Evolutionary conservation across 2,797 vertebrate genomes (phyloP), one percentile per base, ranked within the genome.

Genomic region (Harpia harpyja): DNA sequence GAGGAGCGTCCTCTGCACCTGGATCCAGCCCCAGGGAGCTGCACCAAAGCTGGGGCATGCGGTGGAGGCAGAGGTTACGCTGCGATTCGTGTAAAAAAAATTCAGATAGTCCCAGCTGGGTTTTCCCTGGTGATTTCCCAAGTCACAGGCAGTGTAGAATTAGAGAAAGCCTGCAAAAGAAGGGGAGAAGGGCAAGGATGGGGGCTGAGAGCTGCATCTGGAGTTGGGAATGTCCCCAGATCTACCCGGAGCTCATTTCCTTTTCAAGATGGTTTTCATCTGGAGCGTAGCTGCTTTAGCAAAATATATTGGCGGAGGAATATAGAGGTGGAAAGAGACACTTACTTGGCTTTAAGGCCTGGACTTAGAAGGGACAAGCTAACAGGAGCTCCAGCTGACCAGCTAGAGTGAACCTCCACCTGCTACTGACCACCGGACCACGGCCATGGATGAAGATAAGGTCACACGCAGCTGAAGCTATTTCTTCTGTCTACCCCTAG

Each of bases 31-130:
- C 49, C 24, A 7, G 68, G 54, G 39, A 72, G 59, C 60, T 33
- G 37, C 54, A 9, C 49, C 77, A 27, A 14, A 51, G 61, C n/a
- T 2, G 1, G 23, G 69, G 7, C 8, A 0, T 8, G 32, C 22
- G 5, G 20, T 2, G 30, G 57, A 32, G 56, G 15, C 37, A 21
- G 25, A 22, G 30, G 2, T 20, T n/a, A 12, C 6, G 0, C 35
- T 17, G 33, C 5, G 10, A 9, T 14, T 39, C 1, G 21, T 23
- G 16, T 37, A 10, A 73, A 16, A 54, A 32, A 23, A 44, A 2
- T 10, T 25, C 30, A 10, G 8, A 2, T 8, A 5, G 19, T 43
- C 53, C 72, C 59, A 7, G 22, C 25, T 37, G 75, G 25, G 19
- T 10, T 8, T 77, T 79, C 9, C 41, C 54, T 18, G 57, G 20